Evolutionary conservation across 2,797 vertebrate genomes (phyloP), one percentile per base, ranked within the genome.

Genomic region (Tachyglossus aculeatus): DNA sequence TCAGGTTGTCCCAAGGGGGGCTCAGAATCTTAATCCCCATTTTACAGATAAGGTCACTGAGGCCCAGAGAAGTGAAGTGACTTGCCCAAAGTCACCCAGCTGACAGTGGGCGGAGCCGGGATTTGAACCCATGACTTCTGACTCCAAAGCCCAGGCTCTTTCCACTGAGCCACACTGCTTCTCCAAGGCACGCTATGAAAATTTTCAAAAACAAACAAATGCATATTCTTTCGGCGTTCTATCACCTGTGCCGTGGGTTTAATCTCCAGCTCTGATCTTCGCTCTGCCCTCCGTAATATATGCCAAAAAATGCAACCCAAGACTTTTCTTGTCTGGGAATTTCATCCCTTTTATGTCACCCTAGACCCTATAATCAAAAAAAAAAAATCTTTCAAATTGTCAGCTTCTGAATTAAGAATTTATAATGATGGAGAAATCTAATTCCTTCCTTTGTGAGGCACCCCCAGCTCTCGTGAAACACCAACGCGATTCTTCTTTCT

Each of bases 311-410:
- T 54, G 48, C 65, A 50, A 74, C 50, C 43, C 59, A 66, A 71
- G 15, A 19, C 12, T 12, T 74, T 78, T 45, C 38, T 40, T 40
- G 33, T 60, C 32, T 67, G 44, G 37, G 48, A 65, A 69, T 77
- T 73, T 74, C 13, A 57, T 58, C 48, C 29, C 41, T 64, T 66
- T 76, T 41, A 56, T 54, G 63, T 68, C 56, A 51, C 36, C 38
- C 29, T 40, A 71, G 68, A 78, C 66, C 52, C 59, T 71, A 48
- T 81, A 77, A 83, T 81, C 75, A 71, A 48, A 74, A 41, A n/a
- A n/a, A n/a, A n/a, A 51, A 25, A 38, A 33, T 44, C 45, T 52
- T 76, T 73, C 27, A 40, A 68, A 65, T 70, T 29, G 60, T 48
- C 59, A 40, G 59, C 32, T 77, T 74, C 40, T 69, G 55, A 68